Base-by-base conservation (phyloP, 2,888 invertebrate species). In the Thymelicus acteon region DNA sequence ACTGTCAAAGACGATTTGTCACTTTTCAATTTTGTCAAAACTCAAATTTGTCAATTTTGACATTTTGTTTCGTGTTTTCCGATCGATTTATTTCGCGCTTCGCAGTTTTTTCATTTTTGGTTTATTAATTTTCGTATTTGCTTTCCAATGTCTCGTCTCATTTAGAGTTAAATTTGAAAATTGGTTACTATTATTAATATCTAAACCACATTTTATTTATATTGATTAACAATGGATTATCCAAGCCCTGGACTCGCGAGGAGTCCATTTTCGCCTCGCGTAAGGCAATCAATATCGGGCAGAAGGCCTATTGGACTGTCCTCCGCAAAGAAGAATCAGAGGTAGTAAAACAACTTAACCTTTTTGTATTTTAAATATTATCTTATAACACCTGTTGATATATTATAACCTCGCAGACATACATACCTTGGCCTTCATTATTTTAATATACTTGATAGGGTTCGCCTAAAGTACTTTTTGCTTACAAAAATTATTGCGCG, bases 221-320 rank as follows among this genome's bases (percentile, higher is more conserved):
- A 49, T 15, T 15, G 12, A 52, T 62, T 54, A 62, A 75, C 61
- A 66, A 91, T 93, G 93, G 92, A 92, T 85, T 92, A 82, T 72
- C 85, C 81, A 75, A 91, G 82, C 73, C 86, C 90, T 44, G 90
- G 92, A 71, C 88, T 89, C 8, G 88, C 91, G 83, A 85, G 84
- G 74, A 93, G 93, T 73, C 93, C 93, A 0, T 93, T 93, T 78
- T 93, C 93, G 44, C 93, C 93, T 44, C 83, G 93, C 72, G 87
- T 93, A 13, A 82, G 89, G 65, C 91, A 91, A 79, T 88, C 91
- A 2, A 81, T 91, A 49, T 74, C 87, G 60, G 92, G 93, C 5
- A 82, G 92, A 76, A 85, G 90, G 73, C 81, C 87, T 10, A 77
- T 88, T 44, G 88, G 89, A 19, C 75, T 89, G 7, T 83, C 85